Conservation (phyloP, 2,113 vertebrate genomes). For the Brevimyrus niger region DNA sequence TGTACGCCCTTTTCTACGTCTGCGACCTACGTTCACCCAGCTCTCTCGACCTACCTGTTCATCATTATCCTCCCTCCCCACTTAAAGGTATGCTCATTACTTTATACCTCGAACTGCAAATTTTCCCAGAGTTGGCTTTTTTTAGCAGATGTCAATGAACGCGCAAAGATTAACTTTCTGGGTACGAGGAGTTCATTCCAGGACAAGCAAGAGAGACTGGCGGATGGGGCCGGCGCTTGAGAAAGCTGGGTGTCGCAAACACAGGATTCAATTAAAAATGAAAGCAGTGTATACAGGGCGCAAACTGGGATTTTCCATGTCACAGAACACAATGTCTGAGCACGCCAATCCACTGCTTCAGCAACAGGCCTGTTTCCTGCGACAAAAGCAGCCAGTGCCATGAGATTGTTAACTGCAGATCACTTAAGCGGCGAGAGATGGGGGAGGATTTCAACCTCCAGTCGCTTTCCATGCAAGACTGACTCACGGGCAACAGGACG, state of each 20-base stretch:
- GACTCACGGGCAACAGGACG: background rate
- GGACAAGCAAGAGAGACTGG: background rate
- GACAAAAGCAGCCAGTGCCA: background rate
- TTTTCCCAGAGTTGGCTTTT: background rate
- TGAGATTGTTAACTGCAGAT: background rate
- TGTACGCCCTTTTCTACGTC: too few relatives aligned
- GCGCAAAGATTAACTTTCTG: background rate
- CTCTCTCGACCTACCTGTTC: too few relatives aligned
- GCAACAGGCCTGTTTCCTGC: background rate
- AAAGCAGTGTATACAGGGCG: background rate
- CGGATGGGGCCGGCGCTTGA: background rate
- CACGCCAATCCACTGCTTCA: background rate
- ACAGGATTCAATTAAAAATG: background rate
- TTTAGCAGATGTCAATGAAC: background rate
- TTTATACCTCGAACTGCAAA: background rate
- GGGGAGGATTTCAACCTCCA: background rate
- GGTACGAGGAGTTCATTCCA: background rate
- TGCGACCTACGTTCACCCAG: too few relatives aligned
- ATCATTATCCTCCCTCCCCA: too few relatives aligned
- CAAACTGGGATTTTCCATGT: background rate
- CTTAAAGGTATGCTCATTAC: too few relatives aligned
- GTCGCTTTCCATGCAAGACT: background rate
- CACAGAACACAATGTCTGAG: background rate
- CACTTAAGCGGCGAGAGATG: background rate
- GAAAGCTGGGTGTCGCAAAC: background rate